Evolutionary conservation across 30 jellyfish, hydroid and myxozoan genomes (phyloP).

Genomic region (Pelagia noctiluca): DNA sequence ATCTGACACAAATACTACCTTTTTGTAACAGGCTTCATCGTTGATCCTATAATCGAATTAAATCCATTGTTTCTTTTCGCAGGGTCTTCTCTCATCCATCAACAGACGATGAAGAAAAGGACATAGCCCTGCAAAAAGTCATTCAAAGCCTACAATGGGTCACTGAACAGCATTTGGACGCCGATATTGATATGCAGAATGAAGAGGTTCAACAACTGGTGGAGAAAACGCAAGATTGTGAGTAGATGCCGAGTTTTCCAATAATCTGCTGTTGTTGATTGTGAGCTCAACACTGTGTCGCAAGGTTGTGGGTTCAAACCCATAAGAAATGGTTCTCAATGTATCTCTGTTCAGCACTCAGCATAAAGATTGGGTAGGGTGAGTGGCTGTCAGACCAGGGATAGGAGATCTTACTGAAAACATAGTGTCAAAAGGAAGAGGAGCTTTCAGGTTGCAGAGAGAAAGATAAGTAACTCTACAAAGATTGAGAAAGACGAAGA

Average conservation of each 20-base stretch:
- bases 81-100: slow-evolving; percentile 95
- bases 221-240: slow-evolving; percentile 80
- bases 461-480: no score
- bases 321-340: no score
- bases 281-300: no score
- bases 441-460: no score
- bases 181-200: slow-evolving; percentile 77
- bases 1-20: no score
- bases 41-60: background rate
- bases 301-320: no score
- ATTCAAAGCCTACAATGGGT: slow-evolving; percentile 85
- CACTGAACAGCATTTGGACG: slow-evolving; percentile 86
- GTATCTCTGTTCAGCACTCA: no score
- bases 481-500: no score
- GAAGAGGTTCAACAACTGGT: slow-evolving; percentile 78
- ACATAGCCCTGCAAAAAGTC: slow-evolving; percentile 61
- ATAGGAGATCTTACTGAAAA: no score
- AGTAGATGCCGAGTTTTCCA: slow-evolving; percentile 3
- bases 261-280: no score
- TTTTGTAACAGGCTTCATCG: background rate
- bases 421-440: no score
- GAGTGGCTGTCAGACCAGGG: background rate
- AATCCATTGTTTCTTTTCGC: background rate
- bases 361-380: background rate
- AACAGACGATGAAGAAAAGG: slow-evolving; percentile 87